phyloP scores from a whole-genome alignment of 2,888 invertebrate species.

The Agrotis clavis region DNA sequence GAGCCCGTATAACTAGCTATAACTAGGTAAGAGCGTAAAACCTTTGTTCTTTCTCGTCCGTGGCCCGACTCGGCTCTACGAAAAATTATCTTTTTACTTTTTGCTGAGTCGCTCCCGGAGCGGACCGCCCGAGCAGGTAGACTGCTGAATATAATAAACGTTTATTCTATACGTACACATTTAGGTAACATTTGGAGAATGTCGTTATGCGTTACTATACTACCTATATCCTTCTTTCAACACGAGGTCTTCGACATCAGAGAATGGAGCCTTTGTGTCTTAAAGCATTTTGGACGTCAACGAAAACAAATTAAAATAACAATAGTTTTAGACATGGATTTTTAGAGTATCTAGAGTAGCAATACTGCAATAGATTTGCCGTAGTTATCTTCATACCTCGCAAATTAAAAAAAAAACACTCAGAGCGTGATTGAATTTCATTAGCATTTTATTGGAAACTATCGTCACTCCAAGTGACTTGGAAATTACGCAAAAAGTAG shows the following conservation, averaged over 20 bases:
- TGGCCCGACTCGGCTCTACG: slow-evolving; percentile 83
- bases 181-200: slow-evolving; percentile 66
- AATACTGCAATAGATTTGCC: slow-evolving; percentile 36
- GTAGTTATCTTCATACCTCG: slow-evolving; percentile 44
- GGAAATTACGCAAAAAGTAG: slow-evolving; percentile 43
- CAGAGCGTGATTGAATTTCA: slow-evolving; percentile 55
- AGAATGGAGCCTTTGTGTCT: slow-evolving; percentile 22
- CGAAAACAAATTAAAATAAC: slow-evolving; percentile 31
- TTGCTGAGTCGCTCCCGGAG: slow-evolving; percentile 83
- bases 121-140: slow-evolving; percentile 85
- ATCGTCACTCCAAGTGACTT: slow-evolving; percentile 40
- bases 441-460: slow-evolving; percentile 67
- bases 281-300: slow-evolving; percentile 27
- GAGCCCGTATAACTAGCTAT: slow-evolving; percentile 85
- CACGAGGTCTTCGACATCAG: slow-evolving; percentile 26
- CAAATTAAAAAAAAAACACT: slow-evolving; percentile 61
- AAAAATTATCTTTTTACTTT: slow-evolving; percentile 89
- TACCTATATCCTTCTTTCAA: slow-evolving; percentile 31
- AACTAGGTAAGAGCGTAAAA: slow-evolving; percentile 85
- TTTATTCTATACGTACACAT: slow-evolving; percentile 71
- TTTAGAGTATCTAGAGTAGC: slow-evolving; percentile 39
- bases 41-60: slow-evolving; percentile 88
- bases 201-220: slow-evolving; percentile 50
- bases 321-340: slow-evolving; percentile 39
- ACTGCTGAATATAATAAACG: slow-evolving; percentile 83